Percentiles rank a stretch among this genome's conserved stretches.
These are phyloP conservation scores for Bimastos eiseni DNA, from an alignment of 2,888 invertebrate genomes.

Conservation along the genomic window DNA sequence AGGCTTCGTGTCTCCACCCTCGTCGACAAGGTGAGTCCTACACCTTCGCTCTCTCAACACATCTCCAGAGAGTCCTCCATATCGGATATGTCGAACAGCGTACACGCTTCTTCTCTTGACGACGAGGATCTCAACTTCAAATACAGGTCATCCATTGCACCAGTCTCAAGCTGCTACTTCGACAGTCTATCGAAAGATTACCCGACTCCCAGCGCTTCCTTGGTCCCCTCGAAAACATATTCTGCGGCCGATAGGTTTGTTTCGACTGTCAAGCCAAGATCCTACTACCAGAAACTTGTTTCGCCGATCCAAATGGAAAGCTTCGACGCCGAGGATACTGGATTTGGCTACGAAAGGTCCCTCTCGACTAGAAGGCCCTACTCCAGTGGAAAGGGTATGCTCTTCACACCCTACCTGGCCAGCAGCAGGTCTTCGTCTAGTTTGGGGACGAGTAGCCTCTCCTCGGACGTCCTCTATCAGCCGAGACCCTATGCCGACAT, in stretches of 20 bases:
- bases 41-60: background rate
- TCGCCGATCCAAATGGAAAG: background rate
- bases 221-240: background rate
- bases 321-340: background rate
- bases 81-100: background rate
- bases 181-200: background rate
- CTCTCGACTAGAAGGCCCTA: background rate
- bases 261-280: constrained; percentile 28
- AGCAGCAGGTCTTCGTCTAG: background rate
- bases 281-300: constrained; percentile 25
- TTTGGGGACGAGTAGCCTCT: background rate
- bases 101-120: background rate
- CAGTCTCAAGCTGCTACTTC: background rate
- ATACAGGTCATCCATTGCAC: background rate
- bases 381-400: background rate
- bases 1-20: background rate
- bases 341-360: background rate
- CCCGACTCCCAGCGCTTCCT: background rate
- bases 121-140: background rate
- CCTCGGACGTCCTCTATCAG: background rate
- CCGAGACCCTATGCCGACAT: background rate
- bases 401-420: background rate
- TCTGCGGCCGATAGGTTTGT: background rate
- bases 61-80: background rate
- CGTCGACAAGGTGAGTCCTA: background rate